Conservation (phyloP, 2,797 vertebrate genomes). For the Platalea minor region DNA sequence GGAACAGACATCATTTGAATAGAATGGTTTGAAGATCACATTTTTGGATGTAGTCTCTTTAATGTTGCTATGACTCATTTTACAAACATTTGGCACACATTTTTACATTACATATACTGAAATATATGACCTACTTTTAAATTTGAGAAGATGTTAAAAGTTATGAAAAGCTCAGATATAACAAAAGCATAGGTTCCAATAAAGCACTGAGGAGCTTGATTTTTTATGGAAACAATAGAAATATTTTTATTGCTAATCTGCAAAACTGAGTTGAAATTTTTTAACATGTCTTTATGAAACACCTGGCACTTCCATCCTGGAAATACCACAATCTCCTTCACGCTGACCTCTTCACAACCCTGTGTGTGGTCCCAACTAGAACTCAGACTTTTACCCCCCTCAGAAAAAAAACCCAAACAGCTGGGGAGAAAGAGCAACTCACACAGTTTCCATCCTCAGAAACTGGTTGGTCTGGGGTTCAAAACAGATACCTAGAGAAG, state of each 20-base stretch:
- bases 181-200: not conserved
- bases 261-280: not conserved
- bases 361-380: constrained; percentile 2
- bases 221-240: not conserved
- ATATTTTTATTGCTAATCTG: constrained; percentile 5
- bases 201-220: not conserved
- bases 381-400: not conserved
- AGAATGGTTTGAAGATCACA: not conserved
- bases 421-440: not conserved
- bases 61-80: constrained; percentile 19
- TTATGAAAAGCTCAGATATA: not conserved
- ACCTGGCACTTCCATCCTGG: not conserved
- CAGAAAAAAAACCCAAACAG: not conserved
- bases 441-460: not conserved
- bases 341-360: not conserved
- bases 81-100: not conserved
- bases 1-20: not conserved
- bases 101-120: constrained; percentile 3
- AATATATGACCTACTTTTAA: constrained; percentile 20
- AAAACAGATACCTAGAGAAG: not conserved
- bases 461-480: not conserved
- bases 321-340: not conserved
- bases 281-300: not conserved
- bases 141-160: constrained; percentile 14
- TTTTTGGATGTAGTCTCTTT: not conserved